Evolutionary conservation across 2,888 invertebrate genomes (phyloP).

Genomic region (Aproaerema taeniolella): DNA sequence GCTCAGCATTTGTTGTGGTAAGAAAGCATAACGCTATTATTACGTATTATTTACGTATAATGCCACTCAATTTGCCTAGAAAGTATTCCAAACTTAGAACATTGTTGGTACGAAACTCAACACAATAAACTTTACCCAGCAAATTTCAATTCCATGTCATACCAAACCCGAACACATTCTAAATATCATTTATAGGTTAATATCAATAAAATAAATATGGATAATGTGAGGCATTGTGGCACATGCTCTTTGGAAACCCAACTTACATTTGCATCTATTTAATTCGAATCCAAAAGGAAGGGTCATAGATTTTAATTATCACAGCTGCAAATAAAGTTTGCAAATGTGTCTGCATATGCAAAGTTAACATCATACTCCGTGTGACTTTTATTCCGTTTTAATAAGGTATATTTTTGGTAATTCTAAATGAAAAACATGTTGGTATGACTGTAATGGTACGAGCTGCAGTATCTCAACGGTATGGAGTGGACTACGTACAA

Average conservation of each 20-base stretch:
- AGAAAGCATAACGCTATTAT: too few relatives aligned
- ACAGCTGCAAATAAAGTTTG: not conserved
- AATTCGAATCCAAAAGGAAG: not conserved
- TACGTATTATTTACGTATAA: too few relatives aligned
- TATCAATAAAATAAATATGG: constrained; percentile 37
- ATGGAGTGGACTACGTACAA: constrained; percentile 43
- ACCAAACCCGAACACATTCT: constrained; percentile 18
- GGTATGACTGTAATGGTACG: constrained; percentile 22
- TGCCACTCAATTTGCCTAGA: too few relatives aligned
- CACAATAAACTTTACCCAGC: too few relatives aligned
- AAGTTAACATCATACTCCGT: too few relatives aligned
- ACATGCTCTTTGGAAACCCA: constrained; percentile 7
- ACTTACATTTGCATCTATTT: not conserved
- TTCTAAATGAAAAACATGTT: constrained; percentile 10
- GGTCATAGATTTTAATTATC: not conserved
- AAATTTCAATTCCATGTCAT: constrained; percentile 16
- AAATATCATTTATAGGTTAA: constrained; percentile 26
- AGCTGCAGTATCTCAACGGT: constrained; percentile 30
- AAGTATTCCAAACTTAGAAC: too few relatives aligned
- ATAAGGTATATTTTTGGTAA: constrained; percentile 2
- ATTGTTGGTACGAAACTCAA: too few relatives aligned
- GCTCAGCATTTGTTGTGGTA: too few relatives aligned
- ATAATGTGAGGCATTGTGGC: constrained; percentile 16
- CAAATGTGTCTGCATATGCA: not conserved
- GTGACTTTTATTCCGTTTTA: not conserved